Conservation (phyloP, 1,140 invertebrate genomes). For the Anthonomus grandis region DNA sequence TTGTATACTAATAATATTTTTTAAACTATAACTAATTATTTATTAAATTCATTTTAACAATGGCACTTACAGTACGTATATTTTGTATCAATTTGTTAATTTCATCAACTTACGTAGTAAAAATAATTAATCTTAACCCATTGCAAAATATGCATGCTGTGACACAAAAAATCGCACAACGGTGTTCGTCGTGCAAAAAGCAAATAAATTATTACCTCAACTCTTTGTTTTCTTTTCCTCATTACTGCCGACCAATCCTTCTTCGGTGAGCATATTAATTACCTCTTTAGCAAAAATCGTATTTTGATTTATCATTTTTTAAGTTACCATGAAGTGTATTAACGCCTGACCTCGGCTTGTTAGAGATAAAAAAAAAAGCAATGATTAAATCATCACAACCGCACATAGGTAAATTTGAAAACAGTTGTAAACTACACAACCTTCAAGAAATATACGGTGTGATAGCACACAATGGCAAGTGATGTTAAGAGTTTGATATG, state of each 20-base stretch:
- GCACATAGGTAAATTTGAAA: conserved; percentile 9
- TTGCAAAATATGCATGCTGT: too few species aligned
- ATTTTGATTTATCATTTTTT: conserved; percentile 14
- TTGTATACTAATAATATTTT: too few species aligned
- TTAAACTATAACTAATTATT: too few species aligned
- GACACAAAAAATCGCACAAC: too few species aligned
- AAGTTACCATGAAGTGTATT: conserved; percentile 8
- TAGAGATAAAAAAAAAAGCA: not conserved
- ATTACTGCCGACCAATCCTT: not conserved
- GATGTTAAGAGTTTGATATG: too few species aligned
- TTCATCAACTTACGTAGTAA: too few species aligned
- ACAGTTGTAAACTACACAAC: not conserved
- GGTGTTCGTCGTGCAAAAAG: too few species aligned
- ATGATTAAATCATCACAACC: conserved; percentile 14
- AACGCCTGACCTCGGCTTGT: conserved; percentile 4
- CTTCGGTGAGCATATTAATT: conserved; percentile 8
- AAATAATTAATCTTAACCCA: too few species aligned
- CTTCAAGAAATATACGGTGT: conserved; percentile 10
- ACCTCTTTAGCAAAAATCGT: conserved; percentile 4
- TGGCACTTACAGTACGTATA: too few species aligned
- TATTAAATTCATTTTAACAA: too few species aligned
- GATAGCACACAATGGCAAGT: too few species aligned
- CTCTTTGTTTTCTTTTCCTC: not conserved
- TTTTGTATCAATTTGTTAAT: too few species aligned
- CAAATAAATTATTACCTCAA: not conserved